A percentile compares a stretch with the other conserved stretches of the same genome.
phyloP scores from a whole-genome alignment of 2,888 invertebrate genomes.

The Calliopum simillimum region DNA sequence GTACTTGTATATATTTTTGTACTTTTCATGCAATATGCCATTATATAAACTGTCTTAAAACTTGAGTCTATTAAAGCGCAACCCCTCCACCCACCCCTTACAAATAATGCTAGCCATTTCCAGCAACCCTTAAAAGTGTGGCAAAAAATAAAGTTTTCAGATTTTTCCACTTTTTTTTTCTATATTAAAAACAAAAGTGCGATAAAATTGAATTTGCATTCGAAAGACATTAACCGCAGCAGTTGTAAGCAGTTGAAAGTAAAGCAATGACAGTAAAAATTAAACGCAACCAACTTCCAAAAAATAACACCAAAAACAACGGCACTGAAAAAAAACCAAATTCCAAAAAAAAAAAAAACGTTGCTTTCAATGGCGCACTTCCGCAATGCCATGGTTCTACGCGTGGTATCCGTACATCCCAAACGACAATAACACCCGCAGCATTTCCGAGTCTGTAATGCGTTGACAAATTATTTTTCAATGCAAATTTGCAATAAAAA shows the following conservation, averaged over 20 bases:
- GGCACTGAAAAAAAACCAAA: not conserved
- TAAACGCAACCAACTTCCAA: conserved; percentile 47
- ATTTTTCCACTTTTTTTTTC: conserved; percentile 15
- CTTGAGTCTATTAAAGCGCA: too few species aligned
- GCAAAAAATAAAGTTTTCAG: not conserved
- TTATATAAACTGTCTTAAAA: too few species aligned
- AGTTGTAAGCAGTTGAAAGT: conserved; percentile 52
- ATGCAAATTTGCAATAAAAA: conserved; percentile 51
- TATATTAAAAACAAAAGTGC: conserved; percentile 65
- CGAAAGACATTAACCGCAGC: conserved; percentile 67
- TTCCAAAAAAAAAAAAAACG: conserved; percentile 11
- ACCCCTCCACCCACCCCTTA: too few species aligned
- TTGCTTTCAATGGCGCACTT: conserved; percentile 41
- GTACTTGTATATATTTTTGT: too few species aligned
- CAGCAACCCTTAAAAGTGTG: not conserved
- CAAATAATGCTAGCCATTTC: too few species aligned
- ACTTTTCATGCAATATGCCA: too few species aligned
- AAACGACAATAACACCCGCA: conserved; percentile 28
- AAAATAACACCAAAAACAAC: not conserved
- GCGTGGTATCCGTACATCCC: conserved; percentile 27
- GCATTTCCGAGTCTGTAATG: conserved; percentile 45
- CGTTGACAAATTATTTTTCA: conserved; percentile 56
- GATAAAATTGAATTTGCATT: conserved; percentile 58
- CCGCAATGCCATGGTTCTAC: conserved; percentile 31
- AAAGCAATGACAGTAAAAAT: conserved; percentile 52